phyloP scores from a whole-genome alignment of 30 jellyfish, hydroid and myxozoan genomes.

The Rhopilema esculentum region DNA sequence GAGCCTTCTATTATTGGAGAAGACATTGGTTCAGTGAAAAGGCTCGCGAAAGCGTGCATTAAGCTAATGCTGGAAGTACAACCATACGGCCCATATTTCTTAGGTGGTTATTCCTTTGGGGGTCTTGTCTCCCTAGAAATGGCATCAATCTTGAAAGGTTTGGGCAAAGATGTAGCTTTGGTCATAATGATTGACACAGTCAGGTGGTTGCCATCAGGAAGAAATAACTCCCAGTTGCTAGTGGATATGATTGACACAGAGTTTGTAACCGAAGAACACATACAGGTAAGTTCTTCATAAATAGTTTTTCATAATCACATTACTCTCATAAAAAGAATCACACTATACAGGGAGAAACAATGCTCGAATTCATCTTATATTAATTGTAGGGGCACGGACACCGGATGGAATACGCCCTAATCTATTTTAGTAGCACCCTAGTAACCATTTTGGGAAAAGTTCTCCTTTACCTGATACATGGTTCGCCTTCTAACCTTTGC shows the following conservation, averaged over 20 bases:
- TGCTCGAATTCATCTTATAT: no score
- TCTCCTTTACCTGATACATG: not conserved
- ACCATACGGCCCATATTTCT: constrained; percentile 69
- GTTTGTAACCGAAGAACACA: constrained; percentile 39
- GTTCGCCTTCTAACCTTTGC: not conserved
- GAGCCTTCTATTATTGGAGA: constrained; percentile 70
- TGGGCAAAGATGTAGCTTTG: constrained; percentile 62
- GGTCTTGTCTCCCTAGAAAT: constrained; percentile 71
- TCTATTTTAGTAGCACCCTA: not conserved
- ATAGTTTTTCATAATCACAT: not conserved
- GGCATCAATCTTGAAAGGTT: constrained; percentile 57
- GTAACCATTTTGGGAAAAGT: no score
- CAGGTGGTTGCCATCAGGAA: constrained; percentile 71
- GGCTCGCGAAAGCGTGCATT: constrained; percentile 68
- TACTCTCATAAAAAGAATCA: not conserved
- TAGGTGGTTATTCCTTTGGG: constrained; percentile 80
- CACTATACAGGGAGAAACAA: no score
- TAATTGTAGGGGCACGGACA: no score
- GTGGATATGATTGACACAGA: constrained; percentile 50
- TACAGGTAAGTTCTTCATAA: constrained; percentile 23
- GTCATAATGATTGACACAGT: constrained; percentile 78
- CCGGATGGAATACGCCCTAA: no score
- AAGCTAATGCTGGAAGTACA: constrained; percentile 32
- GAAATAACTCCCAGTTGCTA: constrained; percentile 64
- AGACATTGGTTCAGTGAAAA: constrained; percentile 47